Evolutionary conservation across 1,140 invertebrate genomes (phyloP).

Genomic region (Arion vulgaris): DNA sequence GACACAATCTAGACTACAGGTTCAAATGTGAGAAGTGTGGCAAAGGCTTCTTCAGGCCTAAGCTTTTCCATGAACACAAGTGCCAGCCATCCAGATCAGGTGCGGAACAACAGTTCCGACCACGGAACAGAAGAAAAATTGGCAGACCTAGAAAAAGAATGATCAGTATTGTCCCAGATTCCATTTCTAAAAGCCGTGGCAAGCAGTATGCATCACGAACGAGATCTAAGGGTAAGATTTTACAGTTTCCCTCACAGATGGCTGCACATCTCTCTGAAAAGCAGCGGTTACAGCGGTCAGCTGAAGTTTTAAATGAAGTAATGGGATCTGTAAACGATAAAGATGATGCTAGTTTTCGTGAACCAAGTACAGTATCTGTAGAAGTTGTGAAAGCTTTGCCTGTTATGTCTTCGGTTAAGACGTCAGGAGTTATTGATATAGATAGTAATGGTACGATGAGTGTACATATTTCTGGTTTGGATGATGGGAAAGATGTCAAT

Average conservation of each 20-base stretch:
- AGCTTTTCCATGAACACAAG: slow-evolving; percentile 64
- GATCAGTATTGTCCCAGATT: slow-evolving; percentile 44
- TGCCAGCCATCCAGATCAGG: slow-evolving; percentile 55
- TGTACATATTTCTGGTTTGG: neutral
- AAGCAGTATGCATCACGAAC: slow-evolving; percentile 29
- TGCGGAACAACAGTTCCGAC: slow-evolving; percentile 45
- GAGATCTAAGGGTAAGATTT: neutral
- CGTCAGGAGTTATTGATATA: neutral
- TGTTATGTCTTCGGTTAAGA: neutral
- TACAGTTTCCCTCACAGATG: neutral
- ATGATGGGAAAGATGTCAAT: neutral
- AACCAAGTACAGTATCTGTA: slow-evolving; percentile 19
- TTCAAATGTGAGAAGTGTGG: slow-evolving; percentile 76
- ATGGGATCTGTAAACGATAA: neutral
- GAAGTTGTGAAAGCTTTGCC: slow-evolving; percentile 33
- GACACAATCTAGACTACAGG: slow-evolving; percentile 65
- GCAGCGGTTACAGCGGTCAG: neutral
- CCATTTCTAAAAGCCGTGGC: slow-evolving; percentile 26
- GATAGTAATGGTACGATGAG: slow-evolving; percentile 18
- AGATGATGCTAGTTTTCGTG: neutral
- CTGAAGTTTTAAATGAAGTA: neutral
- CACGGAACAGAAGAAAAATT: slow-evolving; percentile 54
- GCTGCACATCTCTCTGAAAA: slow-evolving; percentile 1
- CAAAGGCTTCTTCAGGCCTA: slow-evolving; percentile 74
- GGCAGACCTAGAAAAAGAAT: slow-evolving; percentile 63